These are phyloP conservation scores for Bagarius yarrelli DNA, from an alignment of 2,113 vertebrate species.

Conservation along the genomic window DNA sequence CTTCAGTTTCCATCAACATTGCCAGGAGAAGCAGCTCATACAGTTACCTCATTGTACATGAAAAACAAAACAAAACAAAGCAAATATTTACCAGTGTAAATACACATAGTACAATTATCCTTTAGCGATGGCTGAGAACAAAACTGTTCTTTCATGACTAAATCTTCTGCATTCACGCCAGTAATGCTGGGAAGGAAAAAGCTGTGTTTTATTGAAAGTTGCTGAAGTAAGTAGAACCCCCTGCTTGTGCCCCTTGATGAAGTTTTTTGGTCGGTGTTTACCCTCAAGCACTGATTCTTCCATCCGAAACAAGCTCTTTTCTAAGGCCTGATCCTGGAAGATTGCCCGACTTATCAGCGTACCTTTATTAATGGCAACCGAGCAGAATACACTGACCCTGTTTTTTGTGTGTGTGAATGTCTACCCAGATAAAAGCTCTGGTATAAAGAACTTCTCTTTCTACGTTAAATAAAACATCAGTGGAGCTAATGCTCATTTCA, in stretches of 20 bases:
- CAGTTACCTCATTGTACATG: not conserved
- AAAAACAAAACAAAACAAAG: not conserved
- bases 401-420: slow-evolving; percentile 40
- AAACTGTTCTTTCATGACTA: slow-evolving; percentile 1
- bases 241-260: not conserved
- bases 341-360: slow-evolving; percentile 21
- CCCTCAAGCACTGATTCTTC: not conserved
- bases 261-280: not conserved
- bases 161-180: not conserved
- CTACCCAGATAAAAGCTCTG: slow-evolving; percentile 47
- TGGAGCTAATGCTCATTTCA: slow-evolving; percentile 50
- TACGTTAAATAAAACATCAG: slow-evolving; percentile 13
- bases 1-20: not conserved
- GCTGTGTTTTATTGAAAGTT: not conserved
- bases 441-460: slow-evolving; percentile 38
- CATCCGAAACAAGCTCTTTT: not conserved
- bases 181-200: not conserved
- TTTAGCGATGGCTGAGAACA: not conserved
- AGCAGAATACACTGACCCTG: slow-evolving; percentile 22
- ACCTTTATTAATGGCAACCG: slow-evolving; percentile 45
- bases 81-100: not conserved
- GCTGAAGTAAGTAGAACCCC: not conserved
- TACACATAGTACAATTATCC: not conserved
- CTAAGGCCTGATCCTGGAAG: slow-evolving; percentile 32
- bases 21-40: too few relatives aligned